Percentiles rank a stretch among this genome's conserved stretches.
Conservation (phyloP, 2,113 vertebrate species). For the Leptocoma aspasia region DNA sequence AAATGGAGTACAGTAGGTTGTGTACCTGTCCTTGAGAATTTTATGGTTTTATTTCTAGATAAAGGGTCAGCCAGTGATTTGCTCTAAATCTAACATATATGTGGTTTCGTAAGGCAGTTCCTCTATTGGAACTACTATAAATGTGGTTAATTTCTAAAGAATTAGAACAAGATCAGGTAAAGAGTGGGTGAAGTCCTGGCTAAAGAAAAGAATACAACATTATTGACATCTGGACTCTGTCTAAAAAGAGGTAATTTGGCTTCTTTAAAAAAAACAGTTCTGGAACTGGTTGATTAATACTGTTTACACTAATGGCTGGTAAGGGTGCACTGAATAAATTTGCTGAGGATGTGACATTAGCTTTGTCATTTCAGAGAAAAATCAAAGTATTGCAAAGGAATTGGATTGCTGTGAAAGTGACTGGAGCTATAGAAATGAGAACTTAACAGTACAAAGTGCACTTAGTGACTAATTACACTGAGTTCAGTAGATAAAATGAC, state of each 20-base stretch:
- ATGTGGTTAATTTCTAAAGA: neutral
- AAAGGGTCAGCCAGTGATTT: neutral
- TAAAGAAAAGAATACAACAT: neutral
- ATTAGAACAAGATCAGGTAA: neutral
- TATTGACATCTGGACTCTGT: neutral
- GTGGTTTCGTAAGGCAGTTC: neutral
- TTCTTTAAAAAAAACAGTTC: neutral
- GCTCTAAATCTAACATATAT: neutral
- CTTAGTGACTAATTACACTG: slow-evolving; percentile 33
- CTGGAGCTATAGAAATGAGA: slow-evolving; percentile 16
- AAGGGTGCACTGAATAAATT: neutral
- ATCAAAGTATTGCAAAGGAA: neutral
- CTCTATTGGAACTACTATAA: neutral
- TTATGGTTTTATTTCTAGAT: neutral
- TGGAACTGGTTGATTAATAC: neutral
- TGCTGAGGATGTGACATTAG: neutral
- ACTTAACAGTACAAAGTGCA: slow-evolving; percentile 6
- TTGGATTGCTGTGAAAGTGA: neutral
- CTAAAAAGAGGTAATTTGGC: neutral
- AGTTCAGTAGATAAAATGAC: slow-evolving; percentile 20
- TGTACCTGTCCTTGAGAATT: neutral
- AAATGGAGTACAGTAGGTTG: neutral
- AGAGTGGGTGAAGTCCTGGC: neutral
- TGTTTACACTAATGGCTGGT: neutral
- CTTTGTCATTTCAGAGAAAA: neutral